A percentile compares a stretch with the other conserved stretches of the same genome.
These are phyloP conservation scores for Turdus rufiventris DNA, from an alignment of 2,113 vertebrate genomes.

Conservation along the genomic window DNA sequence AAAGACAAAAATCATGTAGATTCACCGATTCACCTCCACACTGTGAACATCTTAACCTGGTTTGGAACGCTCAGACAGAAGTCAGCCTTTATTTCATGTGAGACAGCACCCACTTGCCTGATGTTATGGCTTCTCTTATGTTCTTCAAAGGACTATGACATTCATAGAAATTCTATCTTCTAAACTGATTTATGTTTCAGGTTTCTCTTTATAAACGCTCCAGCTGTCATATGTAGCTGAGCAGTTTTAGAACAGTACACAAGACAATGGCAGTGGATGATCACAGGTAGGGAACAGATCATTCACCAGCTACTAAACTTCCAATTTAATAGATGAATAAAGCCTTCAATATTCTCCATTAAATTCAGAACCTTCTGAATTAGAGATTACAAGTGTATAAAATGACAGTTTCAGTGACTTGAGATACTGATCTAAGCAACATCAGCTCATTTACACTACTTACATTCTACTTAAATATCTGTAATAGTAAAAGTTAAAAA, in stretches of 20 bases:
- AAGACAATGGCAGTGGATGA: neutral
- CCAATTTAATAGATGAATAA: neutral
- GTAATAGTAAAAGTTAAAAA: neutral
- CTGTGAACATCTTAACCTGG: rapidly evolving
- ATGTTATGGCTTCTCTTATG: neutral
- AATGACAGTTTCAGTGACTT: neutral
- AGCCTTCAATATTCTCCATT: neutral
- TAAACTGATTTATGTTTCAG: neutral
- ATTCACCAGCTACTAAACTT: neutral
- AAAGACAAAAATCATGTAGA: neutral
- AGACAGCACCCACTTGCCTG: neutral
- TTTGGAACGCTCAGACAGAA: neutral
- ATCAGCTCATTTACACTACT: neutral
- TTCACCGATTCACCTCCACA: neutral
- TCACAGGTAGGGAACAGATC: neutral
- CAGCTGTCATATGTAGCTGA: neutral
- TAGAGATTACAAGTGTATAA: neutral
- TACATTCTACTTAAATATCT: neutral
- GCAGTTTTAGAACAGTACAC: neutral
- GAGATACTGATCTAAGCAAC: neutral
- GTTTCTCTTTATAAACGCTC: neutral
- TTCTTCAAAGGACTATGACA: neutral
- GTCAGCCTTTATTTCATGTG: neutral
- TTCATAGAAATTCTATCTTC: neutral
- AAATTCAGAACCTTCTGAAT: neutral